phyloP scores from a whole-genome alignment of 2,113 vertebrate genomes.

The Microtus richardsoni region DNA sequence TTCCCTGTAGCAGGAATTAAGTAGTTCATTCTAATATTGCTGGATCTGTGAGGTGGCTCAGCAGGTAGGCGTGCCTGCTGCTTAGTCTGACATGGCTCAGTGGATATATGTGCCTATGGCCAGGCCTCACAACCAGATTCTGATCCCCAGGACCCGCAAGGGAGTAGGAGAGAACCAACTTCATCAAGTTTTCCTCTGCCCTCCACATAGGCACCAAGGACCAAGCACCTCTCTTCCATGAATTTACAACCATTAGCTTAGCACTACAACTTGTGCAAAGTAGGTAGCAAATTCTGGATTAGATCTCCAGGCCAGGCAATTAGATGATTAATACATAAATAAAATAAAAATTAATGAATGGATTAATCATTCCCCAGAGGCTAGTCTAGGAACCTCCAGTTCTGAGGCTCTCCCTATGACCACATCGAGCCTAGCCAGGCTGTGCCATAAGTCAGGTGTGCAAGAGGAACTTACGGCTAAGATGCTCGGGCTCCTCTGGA shows the following conservation, averaged over 20 bases:
- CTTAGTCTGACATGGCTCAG: background rate
- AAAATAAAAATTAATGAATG: background rate
- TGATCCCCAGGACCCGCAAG: background rate
- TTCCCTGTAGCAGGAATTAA: background rate
- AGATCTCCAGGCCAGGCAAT: background rate
- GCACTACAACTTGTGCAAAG: too few relatives aligned
- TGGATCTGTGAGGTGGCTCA: background rate
- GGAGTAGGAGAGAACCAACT: background rate
- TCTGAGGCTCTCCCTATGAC: background rate
- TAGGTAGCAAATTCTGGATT: background rate
- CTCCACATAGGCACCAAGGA: too few relatives aligned
- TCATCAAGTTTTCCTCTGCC: background rate
- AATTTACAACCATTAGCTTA: background rate
- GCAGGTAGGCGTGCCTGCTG: background rate
- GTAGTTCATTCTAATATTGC: background rate
- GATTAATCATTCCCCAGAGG: background rate
- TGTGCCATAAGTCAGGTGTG: background rate
- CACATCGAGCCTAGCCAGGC: background rate
- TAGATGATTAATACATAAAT: background rate
- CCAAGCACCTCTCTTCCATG: too few relatives aligned
- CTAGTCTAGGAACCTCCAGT: background rate
- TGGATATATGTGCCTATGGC: background rate
- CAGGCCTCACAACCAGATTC: background rate
- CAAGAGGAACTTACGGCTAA: constrained; percentile 91
- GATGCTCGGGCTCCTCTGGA: constrained; percentile 91